These are phyloP conservation scores for Marmota monax DNA, from an alignment of 2,113 vertebrate genomes.

Conservation along the genomic window DNA sequence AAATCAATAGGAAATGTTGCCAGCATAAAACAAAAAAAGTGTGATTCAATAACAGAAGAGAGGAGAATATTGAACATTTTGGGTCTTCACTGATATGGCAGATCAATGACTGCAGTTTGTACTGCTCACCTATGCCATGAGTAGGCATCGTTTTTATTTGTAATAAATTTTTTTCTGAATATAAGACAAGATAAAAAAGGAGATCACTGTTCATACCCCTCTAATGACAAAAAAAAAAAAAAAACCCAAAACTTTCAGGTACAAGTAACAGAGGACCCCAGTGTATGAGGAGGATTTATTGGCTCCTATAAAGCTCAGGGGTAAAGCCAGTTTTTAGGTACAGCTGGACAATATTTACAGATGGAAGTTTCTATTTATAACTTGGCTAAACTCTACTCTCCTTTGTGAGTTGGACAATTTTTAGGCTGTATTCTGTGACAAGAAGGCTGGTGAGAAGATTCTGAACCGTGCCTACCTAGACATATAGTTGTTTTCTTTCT, in stretches of 20 bases:
- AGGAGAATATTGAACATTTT: slow-evolving; percentile 28
- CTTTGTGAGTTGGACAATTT: not conserved
- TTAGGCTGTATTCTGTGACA: not conserved
- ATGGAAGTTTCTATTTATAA: not conserved
- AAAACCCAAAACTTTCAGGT: not conserved
- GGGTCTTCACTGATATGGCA: slow-evolving; percentile 33
- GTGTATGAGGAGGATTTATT: not conserved
- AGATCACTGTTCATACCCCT: not conserved
- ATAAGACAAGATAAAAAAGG: not conserved
- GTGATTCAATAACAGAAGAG: slow-evolving; percentile 23
- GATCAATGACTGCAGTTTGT: not conserved
- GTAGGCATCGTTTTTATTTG: not conserved
- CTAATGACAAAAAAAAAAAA: not conserved
- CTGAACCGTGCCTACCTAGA: not conserved
- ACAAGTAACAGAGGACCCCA: not conserved
- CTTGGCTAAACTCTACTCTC: not conserved
- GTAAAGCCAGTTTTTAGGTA: not conserved
- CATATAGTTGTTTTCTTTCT: not conserved
- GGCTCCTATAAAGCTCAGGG: not conserved
- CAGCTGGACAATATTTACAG: not conserved
- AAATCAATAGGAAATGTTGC: slow-evolving; percentile 65
- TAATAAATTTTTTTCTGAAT: slow-evolving; percentile 9
- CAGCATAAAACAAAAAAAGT: slow-evolving; percentile 14
- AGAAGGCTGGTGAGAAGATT: not conserved
- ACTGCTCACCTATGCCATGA: not conserved